Evolutionary conservation across 1,140 invertebrate species (phyloP).

Genomic region (Cryptotermes secundus): DNA sequence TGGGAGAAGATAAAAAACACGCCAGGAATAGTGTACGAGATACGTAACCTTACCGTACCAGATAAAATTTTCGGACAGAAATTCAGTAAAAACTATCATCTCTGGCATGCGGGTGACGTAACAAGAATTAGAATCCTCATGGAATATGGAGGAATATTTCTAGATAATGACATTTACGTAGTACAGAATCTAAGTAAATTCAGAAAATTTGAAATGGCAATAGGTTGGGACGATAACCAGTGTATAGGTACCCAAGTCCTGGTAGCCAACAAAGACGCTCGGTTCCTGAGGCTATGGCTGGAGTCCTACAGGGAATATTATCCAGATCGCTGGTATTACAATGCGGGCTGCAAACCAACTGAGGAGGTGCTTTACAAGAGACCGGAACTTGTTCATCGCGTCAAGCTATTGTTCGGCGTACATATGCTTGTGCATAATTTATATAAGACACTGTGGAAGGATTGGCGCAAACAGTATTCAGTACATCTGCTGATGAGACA

Average conservation of each 20-base stretch:
- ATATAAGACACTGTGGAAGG: neutral
- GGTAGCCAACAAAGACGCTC: slow-evolving; percentile 34
- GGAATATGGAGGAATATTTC: slow-evolving; percentile 44
- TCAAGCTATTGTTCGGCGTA: neutral
- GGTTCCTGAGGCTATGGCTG: slow-evolving; percentile 23
- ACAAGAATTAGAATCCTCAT: slow-evolving; percentile 41
- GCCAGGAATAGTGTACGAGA: neutral
- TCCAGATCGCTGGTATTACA: slow-evolving; percentile 30
- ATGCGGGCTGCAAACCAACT: slow-evolving; percentile 33
- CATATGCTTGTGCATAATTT: neutral
- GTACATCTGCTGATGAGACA: slow-evolving; percentile 35
- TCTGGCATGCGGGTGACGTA: slow-evolving; percentile 44
- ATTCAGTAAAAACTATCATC: slow-evolving; percentile 24
- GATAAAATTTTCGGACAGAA: neutral
- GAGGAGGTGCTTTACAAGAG: slow-evolving; percentile 30
- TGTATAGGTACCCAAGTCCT: slow-evolving; percentile 36
- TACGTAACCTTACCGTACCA: neutral
- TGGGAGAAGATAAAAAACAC: neutral
- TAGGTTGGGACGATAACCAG: slow-evolving; percentile 41
- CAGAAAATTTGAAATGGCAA: slow-evolving; percentile 42
- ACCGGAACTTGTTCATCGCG: slow-evolving; percentile 33
- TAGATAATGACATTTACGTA: slow-evolving; percentile 45
- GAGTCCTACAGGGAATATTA: slow-evolving; percentile 34
- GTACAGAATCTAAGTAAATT: slow-evolving; percentile 43
- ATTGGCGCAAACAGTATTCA: slow-evolving; percentile 31